A percentile compares a stretch with the other conserved stretches of the same genome.
phyloP scores from a whole-genome alignment of 2,888 invertebrate genomes.

The Fragum fragum region DNA sequence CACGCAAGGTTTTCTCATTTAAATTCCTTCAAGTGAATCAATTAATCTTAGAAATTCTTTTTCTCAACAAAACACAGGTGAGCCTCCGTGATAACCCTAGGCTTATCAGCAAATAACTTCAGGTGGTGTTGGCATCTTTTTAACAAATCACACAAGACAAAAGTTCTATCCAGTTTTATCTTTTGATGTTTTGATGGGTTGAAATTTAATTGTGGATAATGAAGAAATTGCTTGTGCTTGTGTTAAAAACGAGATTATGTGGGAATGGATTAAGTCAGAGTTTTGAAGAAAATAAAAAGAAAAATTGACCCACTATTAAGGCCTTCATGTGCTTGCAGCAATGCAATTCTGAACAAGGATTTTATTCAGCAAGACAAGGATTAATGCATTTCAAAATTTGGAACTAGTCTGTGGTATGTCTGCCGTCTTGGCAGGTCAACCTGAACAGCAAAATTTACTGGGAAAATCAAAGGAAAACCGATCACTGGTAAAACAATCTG shows the following conservation, averaged over 20 bases:
- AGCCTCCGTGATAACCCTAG: background rate
- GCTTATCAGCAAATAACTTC: background rate
- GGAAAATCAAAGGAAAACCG: constrained; percentile 7
- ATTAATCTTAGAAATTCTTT: background rate
- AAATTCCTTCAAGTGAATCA: constrained; percentile 6
- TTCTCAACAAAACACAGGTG: background rate
- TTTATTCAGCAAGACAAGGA: background rate
- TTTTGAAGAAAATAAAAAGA: no score
- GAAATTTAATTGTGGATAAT: no score
- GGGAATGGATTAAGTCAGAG: no score
- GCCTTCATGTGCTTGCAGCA: no score
- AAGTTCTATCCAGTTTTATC: no score
- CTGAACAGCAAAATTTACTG: constrained; percentile 5
- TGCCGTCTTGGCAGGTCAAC: constrained; percentile 18
- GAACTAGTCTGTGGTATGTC: background rate
- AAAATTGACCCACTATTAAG: no score
- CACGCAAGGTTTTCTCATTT: constrained; percentile 3
- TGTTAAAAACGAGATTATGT: no score
- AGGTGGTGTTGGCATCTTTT: background rate
- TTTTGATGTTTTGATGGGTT: no score
- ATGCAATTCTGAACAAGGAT: no score
- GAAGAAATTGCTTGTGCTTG: no score
- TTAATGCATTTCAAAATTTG: constrained; percentile 4
- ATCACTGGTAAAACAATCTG: constrained; percentile 21
- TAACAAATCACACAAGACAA: background rate